Evolutionary conservation across 1,140 invertebrate species (phyloP).

Genomic region (Globodera ellingtonae): DNA sequence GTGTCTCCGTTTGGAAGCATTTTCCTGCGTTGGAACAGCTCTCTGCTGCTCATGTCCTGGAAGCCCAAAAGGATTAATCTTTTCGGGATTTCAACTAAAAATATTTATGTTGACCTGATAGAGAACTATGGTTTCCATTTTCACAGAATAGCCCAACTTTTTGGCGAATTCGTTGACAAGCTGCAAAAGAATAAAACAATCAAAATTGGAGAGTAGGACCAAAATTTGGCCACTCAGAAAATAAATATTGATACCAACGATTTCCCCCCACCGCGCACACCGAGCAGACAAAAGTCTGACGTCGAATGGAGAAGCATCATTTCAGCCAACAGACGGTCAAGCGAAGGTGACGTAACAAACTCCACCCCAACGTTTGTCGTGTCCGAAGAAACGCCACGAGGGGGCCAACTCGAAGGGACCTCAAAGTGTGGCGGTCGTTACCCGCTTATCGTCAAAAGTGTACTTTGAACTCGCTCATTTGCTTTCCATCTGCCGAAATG

Average conservation of each 20-base stretch:
- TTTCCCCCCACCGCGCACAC: constrained; percentile 82
- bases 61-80: background rate
- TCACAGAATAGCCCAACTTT: constrained; percentile 77
- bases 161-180: constrained; percentile 76
- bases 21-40: constrained; percentile 86
- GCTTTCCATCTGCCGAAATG: constrained; percentile 1
- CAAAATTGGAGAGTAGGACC: too few species aligned
- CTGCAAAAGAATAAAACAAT: too few species aligned
- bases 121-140: constrained; percentile 86
- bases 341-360: constrained; percentile 78
- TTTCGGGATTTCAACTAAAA: background rate
- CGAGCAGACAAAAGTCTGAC: constrained; percentile 83
- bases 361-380: background rate
- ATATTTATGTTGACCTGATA: constrained; percentile 72
- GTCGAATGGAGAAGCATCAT: constrained; percentile 78
- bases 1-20: constrained; percentile 86
- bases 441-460: background rate
- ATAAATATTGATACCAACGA: constrained; percentile 70
- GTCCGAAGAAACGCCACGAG: background rate
- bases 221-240: too few species aligned
- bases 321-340: constrained; percentile 77
- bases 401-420: background rate
- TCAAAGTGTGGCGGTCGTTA: background rate
- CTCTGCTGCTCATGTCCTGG: constrained; percentile 88
- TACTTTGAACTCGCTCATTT: background rate